phyloP scores from a whole-genome alignment of 64 coral and sea anemone species.

The Acropora tenuis region DNA sequence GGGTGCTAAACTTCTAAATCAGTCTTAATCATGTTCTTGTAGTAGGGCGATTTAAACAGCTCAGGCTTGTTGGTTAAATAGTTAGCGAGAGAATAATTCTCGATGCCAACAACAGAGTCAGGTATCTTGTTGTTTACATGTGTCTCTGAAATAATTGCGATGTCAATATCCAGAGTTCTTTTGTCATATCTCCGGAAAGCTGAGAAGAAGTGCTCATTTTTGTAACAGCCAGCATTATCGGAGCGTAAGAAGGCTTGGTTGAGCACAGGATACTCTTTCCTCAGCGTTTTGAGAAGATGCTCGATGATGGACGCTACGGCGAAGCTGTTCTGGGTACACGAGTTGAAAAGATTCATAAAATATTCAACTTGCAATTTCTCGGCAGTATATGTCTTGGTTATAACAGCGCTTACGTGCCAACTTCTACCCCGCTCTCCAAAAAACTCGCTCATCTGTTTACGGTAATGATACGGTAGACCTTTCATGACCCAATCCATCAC shows the following conservation, averaged over 20 bases:
- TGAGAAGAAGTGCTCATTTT: not conserved
- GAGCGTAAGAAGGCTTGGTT: not conserved
- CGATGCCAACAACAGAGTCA: too few relatives aligned
- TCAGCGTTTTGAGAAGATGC: not conserved
- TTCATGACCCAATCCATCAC: slow-evolving; percentile 63
- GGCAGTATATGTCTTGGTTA: not conserved
- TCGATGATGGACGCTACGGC: not conserved
- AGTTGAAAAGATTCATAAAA: not conserved
- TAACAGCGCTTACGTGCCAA: slow-evolving; percentile 2
- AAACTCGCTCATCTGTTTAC: slow-evolving; percentile 11
- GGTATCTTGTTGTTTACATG: too few relatives aligned
- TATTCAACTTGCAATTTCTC: not conserved
- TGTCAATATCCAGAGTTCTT: too few relatives aligned
- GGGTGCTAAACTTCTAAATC: too few relatives aligned
- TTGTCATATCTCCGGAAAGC: not conserved
- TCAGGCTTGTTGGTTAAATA: too few relatives aligned
- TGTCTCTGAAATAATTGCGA: not conserved
- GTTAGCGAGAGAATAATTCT: too few relatives aligned
- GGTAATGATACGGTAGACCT: slow-evolving; percentile 27
- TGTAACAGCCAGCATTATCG: slow-evolving; percentile 10
- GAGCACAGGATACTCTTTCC: not conserved
- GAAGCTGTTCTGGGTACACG: not conserved
- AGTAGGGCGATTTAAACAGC: too few relatives aligned
- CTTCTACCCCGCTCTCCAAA: not conserved
- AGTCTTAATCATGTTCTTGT: not conserved